Evolutionary conservation across 2,113 vertebrate species (phyloP).

Genomic region (Antigone vipio): DNA sequence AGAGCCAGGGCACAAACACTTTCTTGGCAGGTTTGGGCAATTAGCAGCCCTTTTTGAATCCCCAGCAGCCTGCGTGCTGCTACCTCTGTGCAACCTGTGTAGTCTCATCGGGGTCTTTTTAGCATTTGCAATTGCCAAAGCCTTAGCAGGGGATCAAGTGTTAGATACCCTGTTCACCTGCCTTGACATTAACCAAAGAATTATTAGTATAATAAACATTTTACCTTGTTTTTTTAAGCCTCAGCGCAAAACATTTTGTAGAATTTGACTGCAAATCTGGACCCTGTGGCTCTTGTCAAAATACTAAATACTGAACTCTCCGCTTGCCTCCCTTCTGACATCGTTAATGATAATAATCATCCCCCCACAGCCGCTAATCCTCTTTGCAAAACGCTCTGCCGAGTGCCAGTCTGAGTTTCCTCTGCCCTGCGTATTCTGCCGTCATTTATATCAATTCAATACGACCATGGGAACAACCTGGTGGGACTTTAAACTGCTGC

Average conservation of each 20-base stretch:
- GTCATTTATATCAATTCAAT: neutral
- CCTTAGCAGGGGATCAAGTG: neutral
- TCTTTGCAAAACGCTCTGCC: neutral
- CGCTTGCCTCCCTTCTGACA: neutral
- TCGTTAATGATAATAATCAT: slow-evolving; percentile 41
- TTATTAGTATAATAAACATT: slow-evolving; percentile 1
- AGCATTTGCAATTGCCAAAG: neutral
- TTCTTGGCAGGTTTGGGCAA: neutral
- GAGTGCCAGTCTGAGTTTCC: neutral
- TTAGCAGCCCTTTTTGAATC: neutral
- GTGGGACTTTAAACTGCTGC: neutral
- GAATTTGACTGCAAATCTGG: neutral
- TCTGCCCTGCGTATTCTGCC: neutral
- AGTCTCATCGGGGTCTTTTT: neutral
- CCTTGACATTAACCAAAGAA: neutral
- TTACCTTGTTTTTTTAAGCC: neutral
- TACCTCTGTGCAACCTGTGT: neutral
- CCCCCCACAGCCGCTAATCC: slow-evolving; percentile 32
- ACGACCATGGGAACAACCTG: neutral
- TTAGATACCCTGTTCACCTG: neutral
- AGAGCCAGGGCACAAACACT: neutral
- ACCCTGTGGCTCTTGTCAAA: slow-evolving; percentile 47
- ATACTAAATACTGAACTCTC: neutral
- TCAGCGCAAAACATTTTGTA: neutral
- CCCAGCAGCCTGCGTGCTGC: neutral